Evolutionary conservation across 1,140 invertebrate species (phyloP), one percentile per base, ranked within the genome.

Genomic region (Pararge aegeria): DNA sequence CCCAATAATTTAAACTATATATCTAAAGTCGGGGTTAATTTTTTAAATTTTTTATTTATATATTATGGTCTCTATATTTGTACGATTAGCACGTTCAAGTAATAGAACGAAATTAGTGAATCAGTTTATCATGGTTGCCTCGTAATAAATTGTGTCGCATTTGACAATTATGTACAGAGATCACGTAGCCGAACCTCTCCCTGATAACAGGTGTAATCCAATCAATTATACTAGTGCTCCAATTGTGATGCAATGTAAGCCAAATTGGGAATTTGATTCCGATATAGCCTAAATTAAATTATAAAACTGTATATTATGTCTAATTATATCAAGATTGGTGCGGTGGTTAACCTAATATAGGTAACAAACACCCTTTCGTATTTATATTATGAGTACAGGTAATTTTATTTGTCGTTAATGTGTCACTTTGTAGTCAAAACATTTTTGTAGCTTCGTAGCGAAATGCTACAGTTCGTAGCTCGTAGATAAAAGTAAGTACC

Each of bases 201-300:
- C 42, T 46, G 42, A 46, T 46, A 46, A 46, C 42, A 46, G 42
- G 42, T 46, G 42, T 46, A 46, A 46, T 46, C 42, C 42, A 46
- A 46, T 46, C 42, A 46, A 46, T 46, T 46, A 46, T 20, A 46
- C 15, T 20, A 46, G 42, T 46, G 19, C 42, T 46, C 42, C 42
- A 46, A 46, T 46, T 46, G 42, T 46, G 16, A 15, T 46, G 10
- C 16, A 20, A 12, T 20, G 18, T 46, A 46, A 20, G 42, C 42
- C 18, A 12, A 46, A 46, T 4, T 46, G 16, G 42, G 18, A 20
- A 20, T 46, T 46, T 12, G 2, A 18, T 42, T 16, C 5, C 5
- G 13, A 42, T 7, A 42, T 18, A 42, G n/a, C 13, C 38, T 7
- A 15, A 16, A 42, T n/a, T n/a, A n/a, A n/a, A n/a, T n/a, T n/a